Evolutionary conservation across 2,797 vertebrate species (phyloP).

Genomic region (Cossypha niveicapilla): DNA sequence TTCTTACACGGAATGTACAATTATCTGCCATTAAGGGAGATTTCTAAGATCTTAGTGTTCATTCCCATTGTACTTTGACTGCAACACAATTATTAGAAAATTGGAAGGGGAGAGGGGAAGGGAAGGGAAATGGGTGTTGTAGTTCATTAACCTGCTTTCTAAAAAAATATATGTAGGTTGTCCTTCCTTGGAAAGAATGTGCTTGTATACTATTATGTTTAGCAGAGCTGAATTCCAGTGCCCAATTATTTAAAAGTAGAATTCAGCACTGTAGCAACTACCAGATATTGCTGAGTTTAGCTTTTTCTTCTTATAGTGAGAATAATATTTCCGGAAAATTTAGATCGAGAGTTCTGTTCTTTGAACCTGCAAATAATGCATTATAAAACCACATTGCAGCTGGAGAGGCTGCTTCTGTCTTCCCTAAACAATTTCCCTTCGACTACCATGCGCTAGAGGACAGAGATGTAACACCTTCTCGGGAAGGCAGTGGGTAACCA

Average conservation of each 20-base stretch:
- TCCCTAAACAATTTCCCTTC: background rate
- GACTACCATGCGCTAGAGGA: rapidly evolving
- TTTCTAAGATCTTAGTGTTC: background rate
- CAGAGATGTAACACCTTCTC: rapidly evolving
- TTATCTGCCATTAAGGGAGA: background rate
- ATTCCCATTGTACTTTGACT: background rate
- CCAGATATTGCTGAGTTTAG: background rate
- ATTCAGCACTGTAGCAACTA: background rate
- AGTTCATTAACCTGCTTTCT: background rate
- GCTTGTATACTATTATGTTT: background rate
- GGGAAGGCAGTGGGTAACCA: background rate
- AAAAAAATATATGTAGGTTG: background rate
- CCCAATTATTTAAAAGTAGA: background rate
- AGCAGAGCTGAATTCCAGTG: background rate
- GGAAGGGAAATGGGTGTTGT: background rate
- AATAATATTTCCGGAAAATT: background rate
- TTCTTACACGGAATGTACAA: rapidly evolving
- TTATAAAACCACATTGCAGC: background rate
- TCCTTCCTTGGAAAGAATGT: background rate
- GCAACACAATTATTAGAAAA: background rate
- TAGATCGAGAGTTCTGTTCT: background rate
- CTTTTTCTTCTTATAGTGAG: background rate
- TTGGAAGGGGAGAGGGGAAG: rapidly evolving
- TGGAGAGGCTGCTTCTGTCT: background rate
- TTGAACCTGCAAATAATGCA: background rate